A percentile compares a stretch with the other conserved stretches of the same genome.
These are phyloP conservation scores for Cacatua alba DNA, from an alignment of 2,113 vertebrate species.

Conservation along the genomic window DNA sequence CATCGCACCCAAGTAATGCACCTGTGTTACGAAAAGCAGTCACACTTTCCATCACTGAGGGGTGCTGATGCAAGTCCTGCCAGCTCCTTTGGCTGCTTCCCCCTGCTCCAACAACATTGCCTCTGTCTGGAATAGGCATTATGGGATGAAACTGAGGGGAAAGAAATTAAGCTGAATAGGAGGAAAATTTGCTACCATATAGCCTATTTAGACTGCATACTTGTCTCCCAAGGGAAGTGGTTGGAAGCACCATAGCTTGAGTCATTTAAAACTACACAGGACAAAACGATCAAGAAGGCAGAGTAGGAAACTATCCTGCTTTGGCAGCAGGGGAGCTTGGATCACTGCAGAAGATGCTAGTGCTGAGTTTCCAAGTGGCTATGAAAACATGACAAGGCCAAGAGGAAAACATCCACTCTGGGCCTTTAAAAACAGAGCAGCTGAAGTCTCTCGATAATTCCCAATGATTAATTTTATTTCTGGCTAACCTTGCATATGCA, in stretches of 20 bases:
- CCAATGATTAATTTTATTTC: background rate
- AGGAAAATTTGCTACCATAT: conserved; percentile 53
- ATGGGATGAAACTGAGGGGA: background rate
- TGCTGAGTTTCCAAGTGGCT: conserved; percentile 41
- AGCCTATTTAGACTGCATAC: conserved; percentile 3
- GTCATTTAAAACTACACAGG: background rate
- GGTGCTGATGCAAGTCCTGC: background rate
- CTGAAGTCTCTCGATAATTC: background rate
- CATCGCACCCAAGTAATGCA: background rate
- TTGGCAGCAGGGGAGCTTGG: conserved; percentile 22
- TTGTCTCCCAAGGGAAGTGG: background rate
- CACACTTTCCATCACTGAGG: background rate
- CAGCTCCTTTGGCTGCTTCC: conserved; percentile 20
- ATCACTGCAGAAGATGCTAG: background rate
- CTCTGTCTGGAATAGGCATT: conserved; percentile 29
- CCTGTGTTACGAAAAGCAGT: background rate
- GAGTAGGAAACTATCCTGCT: conserved; percentile 38
- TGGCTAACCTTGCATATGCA: background rate
- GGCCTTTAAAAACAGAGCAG: conserved; percentile 38
- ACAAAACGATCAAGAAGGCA: conserved; percentile 19
- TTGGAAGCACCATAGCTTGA: conserved; percentile 25
- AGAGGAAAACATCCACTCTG: conserved; percentile 46
- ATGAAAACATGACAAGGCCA: conserved; percentile 33
- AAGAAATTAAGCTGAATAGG: conserved; percentile 21
- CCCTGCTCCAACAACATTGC: background rate